Evolutionary conservation across 2,888 invertebrate genomes (phyloP), one percentile per base, ranked within the genome.

Genomic region (Sminthurides aquaticus): DNA sequence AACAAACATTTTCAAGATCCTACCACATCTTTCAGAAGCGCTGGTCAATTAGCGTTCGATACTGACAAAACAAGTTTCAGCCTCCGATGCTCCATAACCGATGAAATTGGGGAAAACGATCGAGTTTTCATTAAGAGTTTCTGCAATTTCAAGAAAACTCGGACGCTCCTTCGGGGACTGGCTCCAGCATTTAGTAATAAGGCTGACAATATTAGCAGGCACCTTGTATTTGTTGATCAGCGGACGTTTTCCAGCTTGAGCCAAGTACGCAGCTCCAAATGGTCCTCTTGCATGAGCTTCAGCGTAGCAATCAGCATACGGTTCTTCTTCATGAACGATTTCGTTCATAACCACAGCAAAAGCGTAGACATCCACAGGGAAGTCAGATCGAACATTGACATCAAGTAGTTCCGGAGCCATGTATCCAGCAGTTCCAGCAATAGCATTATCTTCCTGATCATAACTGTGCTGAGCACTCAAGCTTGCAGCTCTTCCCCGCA

Each of bases 361-460:
- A 1, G 67, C 56, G 20, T 64, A 67, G 0, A 67, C 64, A 22
- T 67, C 67, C 1, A 2, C 29, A 3, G 60, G 24, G 3, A 49
- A 28, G 22, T 57, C 43, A 2, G 57, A 59, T 49, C 27, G 27
- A 3, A 18, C 15, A 3, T 24, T 20, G 2, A 2, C 1, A 24
- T 57, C 49, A 24, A 64, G 43, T 18, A 64, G 22, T 62, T 67
- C 67, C 0, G 67, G 67, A 15, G 67, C 67, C 67, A 67, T 67
- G 61, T 67, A 67, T 5, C 49, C 67, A 3, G 59, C 64, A 1
- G 67, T 67, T 2, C 67, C 67, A 5, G 57, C 64, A 25, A 67
- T 28, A 2, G 49, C 59, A 49, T 54, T 8, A 11, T 63, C 66
- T 25, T 49, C 61, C n/a, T 57, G 59, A 55, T 29, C 62, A 18